Evolutionary conservation across 2,888 invertebrate species (phyloP).

Genomic region (Drosophila meridiana): DNA sequence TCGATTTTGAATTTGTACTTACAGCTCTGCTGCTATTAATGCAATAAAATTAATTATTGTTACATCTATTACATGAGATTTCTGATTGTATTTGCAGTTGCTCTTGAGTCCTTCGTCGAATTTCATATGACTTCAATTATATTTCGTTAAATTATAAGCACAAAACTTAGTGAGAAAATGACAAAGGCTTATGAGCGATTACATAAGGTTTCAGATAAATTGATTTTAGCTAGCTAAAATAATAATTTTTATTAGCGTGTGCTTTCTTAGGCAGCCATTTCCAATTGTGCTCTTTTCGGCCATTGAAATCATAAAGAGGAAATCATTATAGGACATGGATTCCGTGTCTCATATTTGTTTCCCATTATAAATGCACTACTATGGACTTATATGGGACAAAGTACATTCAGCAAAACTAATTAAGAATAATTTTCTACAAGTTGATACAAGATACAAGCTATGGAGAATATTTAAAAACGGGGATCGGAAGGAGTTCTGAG

Average conservation of each 20-base stretch:
- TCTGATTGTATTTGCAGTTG: too few relatives aligned
- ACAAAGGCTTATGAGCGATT: neutral
- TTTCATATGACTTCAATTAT: neutral
- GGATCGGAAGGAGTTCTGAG: too few relatives aligned
- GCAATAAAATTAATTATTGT: neutral
- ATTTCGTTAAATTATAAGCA: neutral
- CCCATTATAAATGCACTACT: too few relatives aligned
- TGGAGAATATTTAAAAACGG: too few relatives aligned
- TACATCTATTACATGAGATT: neutral
- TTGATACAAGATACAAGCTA: too few relatives aligned
- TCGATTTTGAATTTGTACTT: neutral
- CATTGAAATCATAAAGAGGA: neutral
- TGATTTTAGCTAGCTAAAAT: neutral
- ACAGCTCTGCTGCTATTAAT: neutral
- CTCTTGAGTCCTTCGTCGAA: neutral
- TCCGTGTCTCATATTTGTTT: too few relatives aligned
- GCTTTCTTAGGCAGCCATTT: neutral
- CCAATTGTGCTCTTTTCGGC: neutral
- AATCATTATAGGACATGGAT: too few relatives aligned
- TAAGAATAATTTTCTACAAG: too few relatives aligned
- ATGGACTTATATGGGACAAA: too few relatives aligned
- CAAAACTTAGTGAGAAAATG: neutral
- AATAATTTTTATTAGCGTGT: neutral
- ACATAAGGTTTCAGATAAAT: too few relatives aligned
- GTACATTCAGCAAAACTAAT: too few relatives aligned